These are phyloP conservation scores for Porites cylindrica DNA, from an alignment of 92 coral and sea anemone genomes.

Conservation along the genomic window DNA sequence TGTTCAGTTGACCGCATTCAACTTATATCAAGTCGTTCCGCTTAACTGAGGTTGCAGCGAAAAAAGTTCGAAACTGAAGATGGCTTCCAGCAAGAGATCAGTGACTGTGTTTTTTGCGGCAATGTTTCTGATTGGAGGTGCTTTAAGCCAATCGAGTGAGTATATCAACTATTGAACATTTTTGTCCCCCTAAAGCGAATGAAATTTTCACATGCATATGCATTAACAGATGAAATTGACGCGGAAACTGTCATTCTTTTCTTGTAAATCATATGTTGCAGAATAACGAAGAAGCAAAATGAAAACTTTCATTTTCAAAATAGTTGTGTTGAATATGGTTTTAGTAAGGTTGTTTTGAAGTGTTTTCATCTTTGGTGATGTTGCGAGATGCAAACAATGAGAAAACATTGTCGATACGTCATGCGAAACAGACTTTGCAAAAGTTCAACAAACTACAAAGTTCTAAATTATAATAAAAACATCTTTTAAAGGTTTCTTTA, in stretches of 20 bases:
- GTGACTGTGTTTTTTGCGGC: neutral
- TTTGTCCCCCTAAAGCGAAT: neutral
- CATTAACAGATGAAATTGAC: too few relatives aligned
- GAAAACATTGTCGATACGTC: neutral
- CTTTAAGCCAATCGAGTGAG: constrained; percentile 2
- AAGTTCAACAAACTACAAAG: neutral
- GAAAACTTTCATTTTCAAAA: neutral
- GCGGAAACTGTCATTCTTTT: neutral
- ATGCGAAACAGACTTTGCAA: neutral
- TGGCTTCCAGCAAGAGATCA: neutral
- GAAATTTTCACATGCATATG: neutral
- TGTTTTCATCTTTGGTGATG: neutral
- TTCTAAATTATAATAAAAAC: neutral
- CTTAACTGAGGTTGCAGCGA: neutral
- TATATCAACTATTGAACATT: neutral
- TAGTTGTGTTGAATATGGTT: neutral
- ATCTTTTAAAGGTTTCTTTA: neutral
- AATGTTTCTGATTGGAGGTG: constrained; percentile 13
- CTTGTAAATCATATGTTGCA: neutral
- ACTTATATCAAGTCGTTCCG: neutral
- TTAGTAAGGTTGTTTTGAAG: neutral
- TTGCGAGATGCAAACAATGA: neutral
- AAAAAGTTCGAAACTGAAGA: neutral
- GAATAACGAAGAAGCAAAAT: neutral
- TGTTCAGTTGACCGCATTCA: neutral